Conservation (phyloP, 1,140 invertebrate genomes). For the Drosophila carrolli region DNA sequence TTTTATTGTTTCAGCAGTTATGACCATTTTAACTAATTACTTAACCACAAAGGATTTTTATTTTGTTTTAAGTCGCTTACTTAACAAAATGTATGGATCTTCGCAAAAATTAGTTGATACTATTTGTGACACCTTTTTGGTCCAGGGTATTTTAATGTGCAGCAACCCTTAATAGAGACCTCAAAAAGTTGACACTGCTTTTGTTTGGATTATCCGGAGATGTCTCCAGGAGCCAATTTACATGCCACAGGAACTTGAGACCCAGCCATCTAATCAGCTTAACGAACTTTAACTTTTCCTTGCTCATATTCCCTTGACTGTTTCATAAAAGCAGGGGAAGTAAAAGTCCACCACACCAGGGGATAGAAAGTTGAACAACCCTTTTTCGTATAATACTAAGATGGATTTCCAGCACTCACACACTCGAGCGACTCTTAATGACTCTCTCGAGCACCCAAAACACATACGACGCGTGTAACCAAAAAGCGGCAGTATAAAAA, state of each 20-base stretch:
- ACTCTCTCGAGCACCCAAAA: conserved; percentile 68
- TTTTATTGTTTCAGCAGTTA: too few relatives aligned
- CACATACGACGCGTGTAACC: conserved; percentile 57
- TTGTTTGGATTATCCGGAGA: conserved; percentile 15
- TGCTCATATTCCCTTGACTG: conserved; percentile 23
- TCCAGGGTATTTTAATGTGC: not conserved
- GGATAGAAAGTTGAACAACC: conserved; percentile 65
- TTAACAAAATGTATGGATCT: too few relatives aligned
- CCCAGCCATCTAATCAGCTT: conserved; percentile 66
- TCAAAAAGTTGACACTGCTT: conserved; percentile 47
- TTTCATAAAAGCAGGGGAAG: conserved; percentile 8
- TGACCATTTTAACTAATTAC: too few relatives aligned
- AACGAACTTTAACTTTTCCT: conserved; percentile 61
- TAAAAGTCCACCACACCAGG: conserved; percentile 10
- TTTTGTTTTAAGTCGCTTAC: too few relatives aligned
- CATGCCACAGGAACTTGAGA: conserved; percentile 27
- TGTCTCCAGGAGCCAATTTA: conserved; percentile 37
- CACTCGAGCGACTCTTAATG: conserved; percentile 72
- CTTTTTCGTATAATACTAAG: conserved; percentile 56
- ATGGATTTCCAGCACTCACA: conserved; percentile 43
- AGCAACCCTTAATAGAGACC: conserved; percentile 38
- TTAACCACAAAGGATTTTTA: too few relatives aligned
- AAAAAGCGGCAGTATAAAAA: conserved; percentile 25
- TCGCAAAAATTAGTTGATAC: not conserved
- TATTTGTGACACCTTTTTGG: not conserved